These are phyloP conservation scores for Parapristionchus giblindavisi DNA, from an alignment of 2,888 invertebrate species.

Conservation along the genomic window DNA sequence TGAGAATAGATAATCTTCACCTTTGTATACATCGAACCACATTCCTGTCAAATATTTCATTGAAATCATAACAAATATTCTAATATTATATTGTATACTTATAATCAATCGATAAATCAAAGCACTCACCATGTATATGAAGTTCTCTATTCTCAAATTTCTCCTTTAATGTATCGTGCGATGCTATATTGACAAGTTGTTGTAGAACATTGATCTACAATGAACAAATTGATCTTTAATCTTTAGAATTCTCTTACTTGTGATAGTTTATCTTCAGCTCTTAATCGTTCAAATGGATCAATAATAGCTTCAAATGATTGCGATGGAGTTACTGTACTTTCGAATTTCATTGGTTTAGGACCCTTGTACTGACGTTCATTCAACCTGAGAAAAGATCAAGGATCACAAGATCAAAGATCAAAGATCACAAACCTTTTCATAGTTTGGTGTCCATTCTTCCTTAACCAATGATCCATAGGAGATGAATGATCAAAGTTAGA, in stretches of 20 bases:
- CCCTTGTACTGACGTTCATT: slow-evolving; percentile 58
- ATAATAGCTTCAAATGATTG: slow-evolving; percentile 85
- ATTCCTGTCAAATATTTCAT: slow-evolving; percentile 73
- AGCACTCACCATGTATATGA: slow-evolving; percentile 70
- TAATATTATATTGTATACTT: background rate
- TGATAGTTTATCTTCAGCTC: slow-evolving; percentile 88
- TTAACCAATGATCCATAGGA: slow-evolving; percentile 88
- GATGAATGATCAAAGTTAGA: slow-evolving; percentile 72
- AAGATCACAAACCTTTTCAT: slow-evolving; percentile 76
- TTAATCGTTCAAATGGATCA: slow-evolving; percentile 85
- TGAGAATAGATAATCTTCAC: slow-evolving; percentile 92
- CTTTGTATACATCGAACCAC: slow-evolving; percentile 96
- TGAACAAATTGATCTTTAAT: background rate
- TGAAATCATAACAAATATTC: background rate
- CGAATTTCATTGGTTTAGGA: slow-evolving; percentile 49
- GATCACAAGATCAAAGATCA: background rate
- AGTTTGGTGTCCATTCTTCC: slow-evolving; percentile 84
- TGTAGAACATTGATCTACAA: slow-evolving; percentile 62
- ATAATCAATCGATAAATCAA: background rate
- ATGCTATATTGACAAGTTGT: slow-evolving; percentile 58
- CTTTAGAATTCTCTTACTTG: slow-evolving; percentile 76
- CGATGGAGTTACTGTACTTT: slow-evolving; percentile 45
- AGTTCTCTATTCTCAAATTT: slow-evolving; percentile 42
- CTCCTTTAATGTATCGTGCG: slow-evolving; percentile 54
- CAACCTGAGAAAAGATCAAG: slow-evolving; percentile 43